These are phyloP conservation scores for Amyelois transitella DNA, from an alignment of 1,140 invertebrate species.

Conservation along the genomic window DNA sequence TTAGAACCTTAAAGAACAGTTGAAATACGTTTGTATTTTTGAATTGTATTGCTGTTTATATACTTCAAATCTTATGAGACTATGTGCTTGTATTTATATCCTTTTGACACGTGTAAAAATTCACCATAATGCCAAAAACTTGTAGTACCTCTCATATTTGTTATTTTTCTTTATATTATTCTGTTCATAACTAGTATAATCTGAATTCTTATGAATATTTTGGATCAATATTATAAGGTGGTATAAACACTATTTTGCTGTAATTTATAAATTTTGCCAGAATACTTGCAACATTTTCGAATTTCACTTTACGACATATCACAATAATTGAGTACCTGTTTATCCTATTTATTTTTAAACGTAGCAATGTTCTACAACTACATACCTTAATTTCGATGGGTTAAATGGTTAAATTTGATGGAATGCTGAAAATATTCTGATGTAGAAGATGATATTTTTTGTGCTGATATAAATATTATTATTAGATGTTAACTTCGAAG, in stretches of 20 bases:
- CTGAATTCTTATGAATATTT: conserved; percentile 15
- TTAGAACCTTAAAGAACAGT: not conserved
- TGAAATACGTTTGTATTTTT: not conserved
- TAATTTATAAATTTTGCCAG: not conserved
- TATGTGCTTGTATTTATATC: not conserved
- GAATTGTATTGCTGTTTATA: not conserved
- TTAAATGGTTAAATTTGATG: not conserved
- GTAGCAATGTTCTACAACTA: not conserved
- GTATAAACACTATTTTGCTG: not conserved
- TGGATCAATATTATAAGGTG: conserved; percentile 10
- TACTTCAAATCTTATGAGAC: not conserved
- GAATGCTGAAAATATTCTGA: not conserved
- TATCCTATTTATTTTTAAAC: not conserved
- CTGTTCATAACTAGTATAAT: not conserved
- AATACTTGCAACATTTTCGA: not conserved
- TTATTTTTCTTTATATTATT: not conserved
- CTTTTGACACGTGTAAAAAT: not conserved
- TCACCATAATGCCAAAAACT: conserved; percentile 2
- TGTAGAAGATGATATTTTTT: not conserved
- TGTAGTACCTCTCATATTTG: not conserved
- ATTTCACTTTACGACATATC: not conserved
- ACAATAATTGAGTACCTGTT: not conserved
- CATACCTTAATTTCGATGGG: not conserved
- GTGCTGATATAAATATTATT: not conserved
- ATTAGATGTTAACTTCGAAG: not conserved